Percentiles rank a stretch among this genome's conserved stretches.
Conservation (phyloP, 2,797 vertebrate species). For the Apogon talboti region DNA sequence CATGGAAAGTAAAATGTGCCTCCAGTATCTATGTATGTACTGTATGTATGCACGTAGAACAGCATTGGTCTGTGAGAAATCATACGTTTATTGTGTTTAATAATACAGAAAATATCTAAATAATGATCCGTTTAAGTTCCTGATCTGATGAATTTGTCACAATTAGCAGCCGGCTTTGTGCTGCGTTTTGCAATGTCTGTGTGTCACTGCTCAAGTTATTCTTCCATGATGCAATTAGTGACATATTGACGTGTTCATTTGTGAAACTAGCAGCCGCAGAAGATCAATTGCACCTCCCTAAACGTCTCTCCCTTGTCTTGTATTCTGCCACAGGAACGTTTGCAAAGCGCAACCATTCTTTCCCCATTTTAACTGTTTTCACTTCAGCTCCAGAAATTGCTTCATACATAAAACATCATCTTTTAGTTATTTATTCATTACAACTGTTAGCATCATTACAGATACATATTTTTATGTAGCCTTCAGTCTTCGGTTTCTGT, state of each 20-base stretch:
- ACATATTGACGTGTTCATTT: slow-evolving; percentile 57
- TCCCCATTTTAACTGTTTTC: slow-evolving; percentile 59
- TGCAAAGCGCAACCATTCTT: slow-evolving; percentile 53
- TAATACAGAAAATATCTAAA: slow-evolving; percentile 50
- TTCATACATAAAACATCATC: slow-evolving; percentile 79
- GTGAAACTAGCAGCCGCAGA: slow-evolving; percentile 31
- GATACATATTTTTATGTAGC: slow-evolving; percentile 66
- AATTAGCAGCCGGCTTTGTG: slow-evolving; percentile 35
- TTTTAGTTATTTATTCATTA: slow-evolving; percentile 81
- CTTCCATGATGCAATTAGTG: slow-evolving; percentile 54
- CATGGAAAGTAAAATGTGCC: slow-evolving; percentile 6
- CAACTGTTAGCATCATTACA: slow-evolving; percentile 72
- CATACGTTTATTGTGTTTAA: slow-evolving; percentile 37
- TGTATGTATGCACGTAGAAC: neutral
- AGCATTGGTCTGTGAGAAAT: slow-evolving; percentile 7
- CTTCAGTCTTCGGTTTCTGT: slow-evolving; percentile 45
- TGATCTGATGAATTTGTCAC: slow-evolving; percentile 51
- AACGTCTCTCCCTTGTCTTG: slow-evolving; percentile 37
- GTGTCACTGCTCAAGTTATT: slow-evolving; percentile 26
- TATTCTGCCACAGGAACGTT: slow-evolving; percentile 47
- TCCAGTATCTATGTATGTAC: neutral
- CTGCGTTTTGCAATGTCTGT: slow-evolving; percentile 1
- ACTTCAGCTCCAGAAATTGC: slow-evolving; percentile 69
- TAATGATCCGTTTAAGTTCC: slow-evolving; percentile 46
- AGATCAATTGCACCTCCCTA: slow-evolving; percentile 48